A percentile compares a stretch with the other conserved stretches of the same genome.
Evolutionary conservation across 2,797 vertebrate species (phyloP).

Genomic region (Uromys caudimaculatus): DNA sequence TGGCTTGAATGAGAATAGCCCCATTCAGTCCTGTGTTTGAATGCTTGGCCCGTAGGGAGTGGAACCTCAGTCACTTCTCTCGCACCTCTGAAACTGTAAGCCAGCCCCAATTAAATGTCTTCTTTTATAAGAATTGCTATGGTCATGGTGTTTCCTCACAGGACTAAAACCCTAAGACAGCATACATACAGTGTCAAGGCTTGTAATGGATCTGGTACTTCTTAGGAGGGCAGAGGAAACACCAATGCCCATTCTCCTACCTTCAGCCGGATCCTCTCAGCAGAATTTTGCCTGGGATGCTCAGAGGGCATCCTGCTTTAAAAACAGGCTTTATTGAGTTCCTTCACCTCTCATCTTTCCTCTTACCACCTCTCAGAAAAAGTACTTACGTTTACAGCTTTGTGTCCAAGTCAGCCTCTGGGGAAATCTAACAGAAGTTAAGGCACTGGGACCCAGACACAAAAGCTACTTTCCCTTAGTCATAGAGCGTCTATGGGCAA

Average conservation of each 20-base stretch:
- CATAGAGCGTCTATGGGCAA: neutral
- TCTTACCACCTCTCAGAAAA: constrained; percentile 4
- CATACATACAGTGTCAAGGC: neutral
- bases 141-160: neutral
- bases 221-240: neutral
- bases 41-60: neutral
- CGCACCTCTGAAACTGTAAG: neutral
- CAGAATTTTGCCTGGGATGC: neutral
- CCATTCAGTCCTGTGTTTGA: neutral
- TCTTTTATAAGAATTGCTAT: neutral
- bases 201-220: neutral
- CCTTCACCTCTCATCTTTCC: neutral
- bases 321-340: neutral
- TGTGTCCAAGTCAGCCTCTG: neutral
- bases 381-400: neutral
- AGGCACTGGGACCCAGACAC: neutral
- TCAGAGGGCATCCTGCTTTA: neutral
- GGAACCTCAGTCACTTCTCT: neutral
- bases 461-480: neutral
- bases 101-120: neutral
- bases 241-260: neutral
- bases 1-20: neutral
- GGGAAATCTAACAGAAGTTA: neutral
- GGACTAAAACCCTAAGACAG: neutral
- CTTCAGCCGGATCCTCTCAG: neutral